A percentile compares a stretch with the other conserved stretches of the same genome.
These are phyloP conservation scores for Macquaria ambigua DNA, from an alignment of 2,113 vertebrate species.

Conservation along the genomic window DNA sequence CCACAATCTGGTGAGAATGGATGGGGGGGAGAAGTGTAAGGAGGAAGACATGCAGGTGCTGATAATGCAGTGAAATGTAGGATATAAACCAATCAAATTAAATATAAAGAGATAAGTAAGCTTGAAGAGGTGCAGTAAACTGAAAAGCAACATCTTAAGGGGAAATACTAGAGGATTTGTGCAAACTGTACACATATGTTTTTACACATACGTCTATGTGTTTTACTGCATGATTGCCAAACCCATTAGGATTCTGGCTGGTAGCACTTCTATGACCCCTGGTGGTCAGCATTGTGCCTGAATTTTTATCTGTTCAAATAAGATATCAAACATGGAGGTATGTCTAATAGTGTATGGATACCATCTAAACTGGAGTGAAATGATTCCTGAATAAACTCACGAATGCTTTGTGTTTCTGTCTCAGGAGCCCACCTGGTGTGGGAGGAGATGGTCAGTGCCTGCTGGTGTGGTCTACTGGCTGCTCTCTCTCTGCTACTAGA, in stretches of 20 bases:
- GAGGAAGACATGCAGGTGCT: neutral
- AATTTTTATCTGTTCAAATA: neutral
- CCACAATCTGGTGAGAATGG: constrained; percentile 87
- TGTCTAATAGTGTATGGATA: neutral
- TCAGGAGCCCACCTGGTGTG: constrained; percentile 93
- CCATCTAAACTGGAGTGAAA: neutral
- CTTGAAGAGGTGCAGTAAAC: neutral
- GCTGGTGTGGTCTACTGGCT: constrained; percentile 98
- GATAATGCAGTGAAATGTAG: neutral
- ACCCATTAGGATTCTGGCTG: neutral
- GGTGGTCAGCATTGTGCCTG: constrained; percentile 9
- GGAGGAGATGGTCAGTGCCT: constrained; percentile 98
- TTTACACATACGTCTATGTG: neutral
- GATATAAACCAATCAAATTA: neutral
- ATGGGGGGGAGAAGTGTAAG: no score
- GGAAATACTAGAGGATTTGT: neutral
- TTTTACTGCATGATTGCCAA: neutral
- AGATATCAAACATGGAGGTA: neutral
- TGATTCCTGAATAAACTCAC: neutral
- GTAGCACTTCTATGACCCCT: constrained; percentile 27
- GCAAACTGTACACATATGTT: neutral
- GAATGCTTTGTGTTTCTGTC: constrained; percentile 50
- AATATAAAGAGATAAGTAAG: neutral
- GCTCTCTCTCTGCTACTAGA: constrained; percentile 96
- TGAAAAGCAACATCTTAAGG: neutral